Evolutionary conservation across 2,113 vertebrate genomes (phyloP).

Genomic region (Bungarus multicinctus): DNA sequence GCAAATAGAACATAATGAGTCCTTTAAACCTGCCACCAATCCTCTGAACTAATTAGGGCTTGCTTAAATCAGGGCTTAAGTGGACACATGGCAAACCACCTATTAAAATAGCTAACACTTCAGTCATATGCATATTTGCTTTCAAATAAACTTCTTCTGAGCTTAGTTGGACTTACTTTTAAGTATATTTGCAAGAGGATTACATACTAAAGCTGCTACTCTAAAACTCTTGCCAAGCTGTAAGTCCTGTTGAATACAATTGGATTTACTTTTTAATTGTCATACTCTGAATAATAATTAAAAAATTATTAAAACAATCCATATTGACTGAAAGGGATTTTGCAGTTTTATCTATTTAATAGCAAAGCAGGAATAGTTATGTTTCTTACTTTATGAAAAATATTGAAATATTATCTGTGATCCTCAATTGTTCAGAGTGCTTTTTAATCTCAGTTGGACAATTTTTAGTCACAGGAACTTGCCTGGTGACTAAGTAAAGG

Average conservation of each 20-base stretch:
- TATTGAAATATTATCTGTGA: not conserved
- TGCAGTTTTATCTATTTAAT: not conserved
- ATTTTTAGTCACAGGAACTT: not conserved
- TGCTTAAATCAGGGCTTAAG: not conserved
- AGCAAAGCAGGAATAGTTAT: not conserved
- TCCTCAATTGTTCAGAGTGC: not conserved
- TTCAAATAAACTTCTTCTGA: not conserved
- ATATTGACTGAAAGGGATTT: not conserved
- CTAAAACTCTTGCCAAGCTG: not conserved
- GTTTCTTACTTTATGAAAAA: not conserved
- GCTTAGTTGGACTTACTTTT: not conserved
- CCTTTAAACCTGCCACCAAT: not conserved
- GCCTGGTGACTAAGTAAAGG: not conserved
- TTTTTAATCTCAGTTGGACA: not conserved
- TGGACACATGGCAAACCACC: not conserved
- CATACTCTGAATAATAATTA: not conserved
- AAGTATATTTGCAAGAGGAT: not conserved
- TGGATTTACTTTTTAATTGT: not conserved
- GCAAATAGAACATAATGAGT: not conserved
- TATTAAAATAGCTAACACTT: not conserved
- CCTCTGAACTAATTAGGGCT: not conserved
- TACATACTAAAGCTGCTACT: not conserved
- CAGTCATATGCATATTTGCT: not conserved
- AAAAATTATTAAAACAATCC: not conserved
- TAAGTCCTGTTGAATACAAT: not conserved